Percentiles rank a stretch among this genome's conserved stretches.
Conservation (phyloP, 2,113 vertebrate species). For the Tringa solitaria region DNA sequence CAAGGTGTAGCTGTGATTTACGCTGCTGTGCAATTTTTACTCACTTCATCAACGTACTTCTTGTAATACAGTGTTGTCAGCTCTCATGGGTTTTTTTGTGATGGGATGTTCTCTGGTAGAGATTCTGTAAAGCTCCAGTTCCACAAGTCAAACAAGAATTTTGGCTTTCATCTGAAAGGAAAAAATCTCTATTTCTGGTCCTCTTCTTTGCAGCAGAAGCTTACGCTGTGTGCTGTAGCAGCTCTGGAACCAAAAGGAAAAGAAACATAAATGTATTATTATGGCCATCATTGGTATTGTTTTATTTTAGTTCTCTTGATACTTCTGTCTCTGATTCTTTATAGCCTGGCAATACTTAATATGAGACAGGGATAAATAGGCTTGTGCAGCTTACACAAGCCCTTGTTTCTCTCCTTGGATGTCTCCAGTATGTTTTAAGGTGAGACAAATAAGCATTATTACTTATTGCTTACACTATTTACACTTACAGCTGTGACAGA, state of each 20-base stretch:
- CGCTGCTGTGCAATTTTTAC: background rate
- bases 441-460: background rate
- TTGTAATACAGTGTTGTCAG: background rate
- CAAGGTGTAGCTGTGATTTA: background rate
- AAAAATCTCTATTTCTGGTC: background rate
- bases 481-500: background rate
- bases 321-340: conserved; percentile 5
- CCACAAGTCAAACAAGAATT: background rate
- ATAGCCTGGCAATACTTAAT: background rate
- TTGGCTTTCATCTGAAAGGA: background rate
- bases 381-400: background rate
- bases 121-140: background rate
- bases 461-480: background rate
- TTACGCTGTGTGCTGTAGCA: background rate
- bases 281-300: background rate
- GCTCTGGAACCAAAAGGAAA: background rate
- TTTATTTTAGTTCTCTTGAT: background rate
- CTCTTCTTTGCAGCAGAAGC: background rate
- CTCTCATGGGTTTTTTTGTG: background rate
- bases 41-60: background rate
- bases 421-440: background rate
- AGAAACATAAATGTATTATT: background rate
- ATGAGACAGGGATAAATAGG: background rate
- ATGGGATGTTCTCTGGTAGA: background rate
- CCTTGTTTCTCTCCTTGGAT: background rate